These are phyloP conservation scores for Catharus ustulatus DNA, from an alignment of 2,797 vertebrate species.

Conservation along the genomic window DNA sequence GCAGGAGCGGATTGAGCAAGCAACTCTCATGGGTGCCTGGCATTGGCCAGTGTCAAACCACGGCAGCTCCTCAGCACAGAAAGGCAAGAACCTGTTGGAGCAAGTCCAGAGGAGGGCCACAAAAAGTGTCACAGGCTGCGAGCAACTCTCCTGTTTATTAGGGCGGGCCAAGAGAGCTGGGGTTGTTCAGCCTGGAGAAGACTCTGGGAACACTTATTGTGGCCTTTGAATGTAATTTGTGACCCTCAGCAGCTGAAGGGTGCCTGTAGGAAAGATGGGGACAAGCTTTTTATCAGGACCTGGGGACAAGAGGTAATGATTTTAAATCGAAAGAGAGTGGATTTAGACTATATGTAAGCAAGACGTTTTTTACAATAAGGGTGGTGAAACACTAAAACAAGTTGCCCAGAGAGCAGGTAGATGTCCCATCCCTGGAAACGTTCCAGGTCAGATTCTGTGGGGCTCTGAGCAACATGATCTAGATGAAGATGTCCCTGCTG, in stretches of 20 bases:
- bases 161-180: fast-evolving
- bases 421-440: not conserved
- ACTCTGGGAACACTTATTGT: not conserved
- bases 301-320: not conserved
- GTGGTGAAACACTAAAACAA: not conserved
- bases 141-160: not conserved
- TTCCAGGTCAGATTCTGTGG: not conserved
- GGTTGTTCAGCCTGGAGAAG: not conserved
- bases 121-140: not conserved
- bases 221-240: not conserved
- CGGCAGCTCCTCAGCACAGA: not conserved
- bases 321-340: not conserved
- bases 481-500: not conserved
- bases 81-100: not conserved
- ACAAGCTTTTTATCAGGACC: not conserved
- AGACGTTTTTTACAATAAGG: not conserved
- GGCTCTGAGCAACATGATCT: not conserved
- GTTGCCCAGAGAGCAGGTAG: not conserved
- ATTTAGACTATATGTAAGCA: not conserved
- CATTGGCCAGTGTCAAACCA: not conserved
- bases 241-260: not conserved
- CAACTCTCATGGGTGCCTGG: too few relatives aligned
- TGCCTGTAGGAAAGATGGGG: not conserved
- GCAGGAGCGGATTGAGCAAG: too few relatives aligned
- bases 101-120: not conserved